Conservation (phyloP, 2,113 vertebrate genomes). For the Amphiprion ocellaris region DNA sequence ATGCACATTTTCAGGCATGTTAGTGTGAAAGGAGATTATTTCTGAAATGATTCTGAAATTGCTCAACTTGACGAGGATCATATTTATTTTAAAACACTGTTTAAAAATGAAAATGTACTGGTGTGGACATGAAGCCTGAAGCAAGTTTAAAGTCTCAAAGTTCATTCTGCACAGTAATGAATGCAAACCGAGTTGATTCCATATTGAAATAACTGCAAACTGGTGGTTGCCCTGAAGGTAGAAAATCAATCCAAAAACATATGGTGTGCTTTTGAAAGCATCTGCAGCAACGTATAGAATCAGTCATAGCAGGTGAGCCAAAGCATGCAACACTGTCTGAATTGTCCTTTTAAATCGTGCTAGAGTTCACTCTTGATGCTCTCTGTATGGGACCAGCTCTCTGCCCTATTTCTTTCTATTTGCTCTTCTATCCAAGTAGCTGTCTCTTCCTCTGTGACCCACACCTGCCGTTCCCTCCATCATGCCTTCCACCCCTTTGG, state of each 20-base stretch:
- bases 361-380: conserved; percentile 26
- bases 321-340: conserved; percentile 28
- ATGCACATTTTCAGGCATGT: too few species aligned
- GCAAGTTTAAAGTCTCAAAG: neutral
- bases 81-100: too few species aligned
- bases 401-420: conserved; percentile 50
- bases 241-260: conserved; percentile 39
- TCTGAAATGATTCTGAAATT: too few species aligned
- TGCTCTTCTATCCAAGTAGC: conserved; percentile 38
- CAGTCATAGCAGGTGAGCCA: conserved; percentile 8
- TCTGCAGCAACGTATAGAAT: conserved; percentile 28
- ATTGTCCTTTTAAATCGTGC: conserved; percentile 27
- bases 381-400: conserved; percentile 29
- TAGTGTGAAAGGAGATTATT: too few species aligned
- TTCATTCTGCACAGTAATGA: conserved; percentile 1
- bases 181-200: conserved; percentile 8
- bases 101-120: too few species aligned
- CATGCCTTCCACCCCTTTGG: conserved; percentile 56
- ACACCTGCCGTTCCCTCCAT: conserved; percentile 67
- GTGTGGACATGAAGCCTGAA: too few species aligned
- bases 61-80: too few species aligned
- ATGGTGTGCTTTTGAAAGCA: conserved; percentile 16
- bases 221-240: conserved; percentile 22
- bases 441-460: conserved; percentile 60
- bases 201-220: conserved; percentile 21